These are phyloP conservation scores for Phylloscopus collybita DNA, from an alignment of 2,797 vertebrate genomes.

Conservation along the genomic window DNA sequence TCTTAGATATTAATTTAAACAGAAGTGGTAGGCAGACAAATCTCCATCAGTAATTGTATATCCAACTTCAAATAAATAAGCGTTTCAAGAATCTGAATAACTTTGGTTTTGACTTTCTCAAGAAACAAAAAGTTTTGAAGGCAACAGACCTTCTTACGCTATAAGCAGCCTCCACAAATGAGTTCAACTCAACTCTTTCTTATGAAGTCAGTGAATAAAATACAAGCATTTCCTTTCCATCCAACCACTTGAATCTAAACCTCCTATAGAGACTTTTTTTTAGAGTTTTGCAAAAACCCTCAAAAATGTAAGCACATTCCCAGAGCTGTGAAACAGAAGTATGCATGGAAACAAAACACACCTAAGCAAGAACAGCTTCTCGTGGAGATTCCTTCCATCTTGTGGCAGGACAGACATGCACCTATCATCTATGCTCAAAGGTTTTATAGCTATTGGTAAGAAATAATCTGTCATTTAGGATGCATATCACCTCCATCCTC, in stretches of 20 bases:
- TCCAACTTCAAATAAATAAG: background rate
- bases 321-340: background rate
- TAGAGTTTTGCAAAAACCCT: background rate
- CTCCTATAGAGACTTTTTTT: background rate
- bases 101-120: background rate
- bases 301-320: background rate
- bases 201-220: background rate
- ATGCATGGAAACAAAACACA: background rate
- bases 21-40: background rate
- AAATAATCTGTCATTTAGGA: background rate
- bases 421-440: background rate
- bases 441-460: background rate
- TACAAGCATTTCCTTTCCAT: background rate
- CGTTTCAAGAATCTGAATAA: background rate
- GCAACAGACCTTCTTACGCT: background rate
- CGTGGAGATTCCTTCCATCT: background rate
- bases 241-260: background rate
- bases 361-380: background rate
- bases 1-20: background rate
- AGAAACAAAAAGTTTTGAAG: background rate
- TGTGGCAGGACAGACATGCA: background rate
- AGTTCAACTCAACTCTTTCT: background rate
- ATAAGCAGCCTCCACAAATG: background rate
- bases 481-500: fast-evolving
- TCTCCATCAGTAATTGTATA: background rate